phyloP scores from a whole-genome alignment of 2,797 vertebrate species.

The Diceros bicornis region DNA sequence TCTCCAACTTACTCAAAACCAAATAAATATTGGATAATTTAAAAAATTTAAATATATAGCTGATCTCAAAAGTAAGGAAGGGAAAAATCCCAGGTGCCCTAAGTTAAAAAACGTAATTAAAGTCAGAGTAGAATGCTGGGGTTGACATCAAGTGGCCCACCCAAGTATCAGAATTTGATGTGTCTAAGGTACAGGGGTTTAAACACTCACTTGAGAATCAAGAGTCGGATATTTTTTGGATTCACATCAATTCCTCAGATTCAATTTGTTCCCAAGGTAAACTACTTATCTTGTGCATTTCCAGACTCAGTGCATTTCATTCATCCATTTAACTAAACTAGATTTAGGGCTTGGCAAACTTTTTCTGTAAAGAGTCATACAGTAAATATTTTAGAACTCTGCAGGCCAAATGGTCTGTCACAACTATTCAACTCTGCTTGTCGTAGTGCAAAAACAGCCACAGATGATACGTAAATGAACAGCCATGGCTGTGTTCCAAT shows the following conservation, averaged over 20 bases:
- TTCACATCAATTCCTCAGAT: not conserved
- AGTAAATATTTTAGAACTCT: conserved; percentile 36
- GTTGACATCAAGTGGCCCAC: not conserved
- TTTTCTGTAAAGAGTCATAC: not conserved
- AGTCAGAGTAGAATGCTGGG: not conserved
- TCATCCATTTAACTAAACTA: not conserved
- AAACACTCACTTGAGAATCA: not conserved
- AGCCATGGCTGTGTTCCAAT: not conserved
- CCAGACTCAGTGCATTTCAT: not conserved
- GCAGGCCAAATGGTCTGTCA: not conserved
- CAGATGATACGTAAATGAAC: not conserved
- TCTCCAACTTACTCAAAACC: not conserved
- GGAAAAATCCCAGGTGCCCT: not conserved
- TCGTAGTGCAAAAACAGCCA: not conserved
- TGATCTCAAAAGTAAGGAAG: not conserved
- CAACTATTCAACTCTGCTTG: not conserved
- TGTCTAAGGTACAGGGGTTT: not conserved
- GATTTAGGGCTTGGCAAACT: not conserved
- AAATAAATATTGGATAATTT: not conserved
- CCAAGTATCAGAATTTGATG: not conserved
- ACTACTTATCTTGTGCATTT: not conserved
- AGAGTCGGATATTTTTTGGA: conserved; percentile 13
- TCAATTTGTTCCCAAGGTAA: not conserved
- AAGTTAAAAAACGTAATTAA: not conserved
- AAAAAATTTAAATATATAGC: not conserved